A percentile compares a stretch with the other conserved stretches of the same genome.
Conservation (phyloP, 2,113 vertebrate genomes). For the Cnemophilus loriae region DNA sequence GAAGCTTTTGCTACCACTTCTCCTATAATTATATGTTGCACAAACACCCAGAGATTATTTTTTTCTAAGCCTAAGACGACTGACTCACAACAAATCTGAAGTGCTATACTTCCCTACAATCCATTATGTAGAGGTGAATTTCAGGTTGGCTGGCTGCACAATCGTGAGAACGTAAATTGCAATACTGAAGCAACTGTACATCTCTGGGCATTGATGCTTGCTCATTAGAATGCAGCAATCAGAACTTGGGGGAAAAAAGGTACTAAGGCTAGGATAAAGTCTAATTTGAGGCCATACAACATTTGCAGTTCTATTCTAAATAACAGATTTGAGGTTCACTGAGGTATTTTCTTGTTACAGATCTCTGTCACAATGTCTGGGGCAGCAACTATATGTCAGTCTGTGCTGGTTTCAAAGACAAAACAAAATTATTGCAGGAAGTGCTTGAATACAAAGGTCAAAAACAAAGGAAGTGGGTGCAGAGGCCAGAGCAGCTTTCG, state of each 20-base stretch:
- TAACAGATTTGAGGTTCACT: not conserved
- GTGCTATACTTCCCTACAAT: not conserved
- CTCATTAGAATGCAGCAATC: not conserved
- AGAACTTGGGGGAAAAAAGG: rapidly evolving
- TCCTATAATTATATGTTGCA: slow-evolving; percentile 4
- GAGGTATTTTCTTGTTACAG: not conserved
- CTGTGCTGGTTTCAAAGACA: not conserved
- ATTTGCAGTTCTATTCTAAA: not conserved
- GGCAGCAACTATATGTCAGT: not conserved
- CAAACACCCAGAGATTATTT: not conserved
- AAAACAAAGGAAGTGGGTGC: slow-evolving; percentile 5
- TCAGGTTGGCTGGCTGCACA: not conserved
- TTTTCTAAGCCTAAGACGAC: not conserved
- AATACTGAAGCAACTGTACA: not conserved
- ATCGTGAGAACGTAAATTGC: not conserved
- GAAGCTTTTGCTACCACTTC: not conserved
- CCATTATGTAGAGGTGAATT: not conserved
- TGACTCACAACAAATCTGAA: not conserved
- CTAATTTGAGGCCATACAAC: not conserved
- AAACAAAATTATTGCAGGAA: slow-evolving; percentile 31
- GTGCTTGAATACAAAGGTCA: not conserved
- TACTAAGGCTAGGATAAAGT: not conserved
- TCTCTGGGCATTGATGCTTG: not conserved
- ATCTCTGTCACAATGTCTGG: not conserved
- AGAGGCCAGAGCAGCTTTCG: not conserved